These are phyloP conservation scores for Triplophysa tibetana DNA, from an alignment of 2,113 vertebrate species.

Conservation along the genomic window DNA sequence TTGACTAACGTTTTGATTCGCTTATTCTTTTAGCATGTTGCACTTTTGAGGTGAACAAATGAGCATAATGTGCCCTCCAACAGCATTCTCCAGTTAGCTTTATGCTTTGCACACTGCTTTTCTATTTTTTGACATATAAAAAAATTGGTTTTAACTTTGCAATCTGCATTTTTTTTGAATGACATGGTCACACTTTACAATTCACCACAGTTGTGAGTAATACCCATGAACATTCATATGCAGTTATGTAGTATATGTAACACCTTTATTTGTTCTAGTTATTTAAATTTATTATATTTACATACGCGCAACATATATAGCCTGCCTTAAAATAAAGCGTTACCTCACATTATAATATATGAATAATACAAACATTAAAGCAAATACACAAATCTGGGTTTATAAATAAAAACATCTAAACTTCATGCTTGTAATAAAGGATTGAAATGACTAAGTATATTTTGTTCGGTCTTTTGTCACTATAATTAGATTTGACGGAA, in stretches of 20 bases:
- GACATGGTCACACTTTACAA: background rate
- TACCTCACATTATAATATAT: background rate
- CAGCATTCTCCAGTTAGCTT: constrained; percentile 6
- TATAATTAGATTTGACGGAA: constrained; percentile 3
- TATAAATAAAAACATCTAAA: background rate
- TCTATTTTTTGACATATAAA: background rate
- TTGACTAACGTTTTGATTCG: background rate
- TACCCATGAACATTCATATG: background rate
- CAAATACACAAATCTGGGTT: background rate
- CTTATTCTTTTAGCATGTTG: constrained; percentile 14
- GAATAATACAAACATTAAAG: background rate
- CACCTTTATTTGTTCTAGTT: background rate
- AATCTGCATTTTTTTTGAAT: background rate
- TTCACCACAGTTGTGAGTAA: background rate
- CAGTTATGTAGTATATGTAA: background rate
- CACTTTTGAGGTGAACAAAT: constrained; percentile 30
- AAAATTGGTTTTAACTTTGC: background rate
- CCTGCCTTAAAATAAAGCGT: no score
- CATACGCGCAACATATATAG: no score
- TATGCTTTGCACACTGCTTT: background rate
- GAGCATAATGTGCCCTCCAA: background rate
- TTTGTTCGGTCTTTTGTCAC: background rate
- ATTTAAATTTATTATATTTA: background rate
- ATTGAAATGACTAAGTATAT: constrained; percentile 18
- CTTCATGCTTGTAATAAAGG: constrained; percentile 39